phyloP scores from a whole-genome alignment of 1,140 invertebrate genomes.

The Agraylea sexmaculata region DNA sequence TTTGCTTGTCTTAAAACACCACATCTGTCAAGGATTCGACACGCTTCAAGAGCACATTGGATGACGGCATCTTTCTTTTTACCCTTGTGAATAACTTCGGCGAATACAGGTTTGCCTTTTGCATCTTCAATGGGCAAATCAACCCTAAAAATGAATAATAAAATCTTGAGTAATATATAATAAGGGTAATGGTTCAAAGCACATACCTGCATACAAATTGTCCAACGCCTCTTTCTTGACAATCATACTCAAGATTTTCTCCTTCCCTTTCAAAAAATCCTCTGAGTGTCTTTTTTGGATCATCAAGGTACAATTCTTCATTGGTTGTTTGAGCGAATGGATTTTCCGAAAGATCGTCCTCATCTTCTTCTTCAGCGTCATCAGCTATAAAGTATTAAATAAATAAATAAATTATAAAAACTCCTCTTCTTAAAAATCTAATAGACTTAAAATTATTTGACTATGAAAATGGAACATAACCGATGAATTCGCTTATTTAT shows the following conservation, averaged over 20 bases:
- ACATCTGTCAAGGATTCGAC: conserved; percentile 72
- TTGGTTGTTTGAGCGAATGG: conserved; percentile 69
- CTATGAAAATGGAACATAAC: not conserved
- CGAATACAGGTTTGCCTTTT: conserved; percentile 58
- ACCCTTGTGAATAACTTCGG: conserved; percentile 76
- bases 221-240: conserved; percentile 66
- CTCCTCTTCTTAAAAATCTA: not conserved
- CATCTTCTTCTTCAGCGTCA: conserved; percentile 81
- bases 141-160: conserved; percentile 40
- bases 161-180: too few relatives aligned
- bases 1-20: conserved; percentile 34
- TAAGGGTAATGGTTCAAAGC: too few relatives aligned
- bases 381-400: conserved; percentile 42
- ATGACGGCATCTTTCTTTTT: conserved; percentile 92
- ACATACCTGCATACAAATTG: conserved; percentile 53
- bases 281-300: conserved; percentile 89
- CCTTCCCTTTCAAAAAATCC: conserved; percentile 95
- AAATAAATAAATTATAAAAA: not conserved
- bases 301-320: conserved; percentile 82
- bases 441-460: conserved; percentile 1
- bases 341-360: conserved; percentile 68
- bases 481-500: too few relatives aligned
- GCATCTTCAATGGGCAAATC: conserved; percentile 68
- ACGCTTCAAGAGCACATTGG: conserved; percentile 90
- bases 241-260: conserved; percentile 69